Evolutionary conservation across 2,888 invertebrate species (phyloP).

Genomic region (Pterostichus madidus): DNA sequence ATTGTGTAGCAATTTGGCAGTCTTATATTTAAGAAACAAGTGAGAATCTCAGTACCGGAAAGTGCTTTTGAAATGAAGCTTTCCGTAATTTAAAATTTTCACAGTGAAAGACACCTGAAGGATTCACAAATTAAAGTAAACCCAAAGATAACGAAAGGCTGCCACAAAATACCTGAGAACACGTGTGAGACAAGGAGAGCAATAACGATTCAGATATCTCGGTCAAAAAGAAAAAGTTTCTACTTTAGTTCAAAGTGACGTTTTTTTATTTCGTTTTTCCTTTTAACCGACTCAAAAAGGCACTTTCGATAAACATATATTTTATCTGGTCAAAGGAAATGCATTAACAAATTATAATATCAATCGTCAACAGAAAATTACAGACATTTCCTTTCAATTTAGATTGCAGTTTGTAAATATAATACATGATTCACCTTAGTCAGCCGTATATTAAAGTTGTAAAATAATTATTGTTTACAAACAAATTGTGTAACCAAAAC

Average conservation of each 20-base stretch:
- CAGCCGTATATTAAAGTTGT: neutral
- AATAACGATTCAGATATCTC: constrained; percentile 1
- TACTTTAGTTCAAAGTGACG: too few relatives aligned
- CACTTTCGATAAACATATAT: constrained; percentile 12
- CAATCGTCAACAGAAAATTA: neutral
- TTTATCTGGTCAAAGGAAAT: constrained; percentile 4
- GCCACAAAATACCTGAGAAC: neutral
- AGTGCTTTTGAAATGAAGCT: too few relatives aligned
- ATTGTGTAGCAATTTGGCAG: too few relatives aligned
- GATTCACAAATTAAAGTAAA: too few relatives aligned
- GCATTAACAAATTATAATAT: neutral
- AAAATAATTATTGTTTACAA: neutral
- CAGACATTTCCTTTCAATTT: too few relatives aligned
- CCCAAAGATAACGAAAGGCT: neutral
- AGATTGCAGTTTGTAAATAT: too few relatives aligned
- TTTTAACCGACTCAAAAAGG: constrained; percentile 12
- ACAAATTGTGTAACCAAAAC: neutral
- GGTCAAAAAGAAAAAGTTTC: constrained; percentile 19
- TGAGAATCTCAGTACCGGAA: too few relatives aligned
- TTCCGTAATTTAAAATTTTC: too few relatives aligned
- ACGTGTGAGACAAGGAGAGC: neutral
- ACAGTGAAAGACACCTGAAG: too few relatives aligned
- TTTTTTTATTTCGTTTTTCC: neutral
- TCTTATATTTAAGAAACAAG: too few relatives aligned
- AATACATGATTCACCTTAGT: too few relatives aligned